Base-by-base conservation (phyloP, 2,888 invertebrate genomes). In the Eulithis testata region DNA sequence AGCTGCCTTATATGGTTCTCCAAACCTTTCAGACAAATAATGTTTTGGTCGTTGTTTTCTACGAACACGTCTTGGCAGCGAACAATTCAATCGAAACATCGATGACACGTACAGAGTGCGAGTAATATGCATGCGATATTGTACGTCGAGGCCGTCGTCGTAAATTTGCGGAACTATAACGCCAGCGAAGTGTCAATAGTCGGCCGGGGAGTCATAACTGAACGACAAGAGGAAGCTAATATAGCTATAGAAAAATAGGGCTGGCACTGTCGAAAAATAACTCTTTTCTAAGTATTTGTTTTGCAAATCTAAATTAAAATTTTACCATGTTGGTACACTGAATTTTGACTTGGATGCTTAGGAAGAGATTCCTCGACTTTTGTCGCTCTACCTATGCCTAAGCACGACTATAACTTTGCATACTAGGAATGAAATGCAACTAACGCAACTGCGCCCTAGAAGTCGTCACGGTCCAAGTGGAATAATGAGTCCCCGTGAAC, bases 191-290 rank as follows among this genome's bases (percentile, higher is more conserved):
- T 73, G 76, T 76, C 75, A 76, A 82, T 76, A 73, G 76, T 68
- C 76, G 61, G 51, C 78, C 49, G 27, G 82, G 77, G 80, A 73
- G 69, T 74, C 77, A 70, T 81, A 76, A 76, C 72, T 56, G 60
- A 69, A 69, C 64, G 73, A 73, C 74, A 69, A 68, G 69, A 71
- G 66, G 63, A 66, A 68, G 68, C 76, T 77, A 74, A 81, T 77
- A 73, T 66, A 56, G 63, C 62, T 37, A 14, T 57, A 60, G 65
- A 68, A 59, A 58, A 67, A 11, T 68, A 75, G 73, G 71, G 73
- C 27, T 72, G 73, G 31, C 21, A 49, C 49, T 11, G 11, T 3
- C 11, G 21, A 21, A 21, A 1, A 11, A 3, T 0, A 47, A 14
- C 7, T 44, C 44, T n/a, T 40, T 9, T 8, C 8, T 40, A 21